Percentiles rank a stretch among this genome's conserved stretches.
Conservation (phyloP, 2,797 vertebrate species). For the Austrolebias charrua region DNA sequence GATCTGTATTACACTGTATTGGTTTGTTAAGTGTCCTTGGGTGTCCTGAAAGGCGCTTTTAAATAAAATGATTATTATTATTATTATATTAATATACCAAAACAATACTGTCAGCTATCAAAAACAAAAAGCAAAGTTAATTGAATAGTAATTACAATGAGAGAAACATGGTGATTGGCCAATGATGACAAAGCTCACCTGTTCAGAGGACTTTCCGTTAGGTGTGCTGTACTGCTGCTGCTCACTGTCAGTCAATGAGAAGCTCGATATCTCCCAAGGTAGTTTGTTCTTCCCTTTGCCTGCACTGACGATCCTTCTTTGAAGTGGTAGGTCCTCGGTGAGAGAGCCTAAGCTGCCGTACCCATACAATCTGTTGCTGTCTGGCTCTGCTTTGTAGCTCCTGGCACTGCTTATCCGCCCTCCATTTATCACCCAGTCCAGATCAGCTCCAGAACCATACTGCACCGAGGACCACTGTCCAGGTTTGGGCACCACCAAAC, state of each 20-base stretch:
- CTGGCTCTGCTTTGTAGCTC: constrained; percentile 71
- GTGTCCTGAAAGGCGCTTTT: too few relatives aligned
- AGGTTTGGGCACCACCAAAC: constrained; percentile 78
- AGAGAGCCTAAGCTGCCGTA: constrained; percentile 73
- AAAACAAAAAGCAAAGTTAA: background rate
- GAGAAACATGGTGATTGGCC: background rate
- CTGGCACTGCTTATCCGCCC: constrained; percentile 81
- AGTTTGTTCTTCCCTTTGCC: constrained; percentile 91
- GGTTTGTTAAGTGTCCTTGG: too few relatives aligned
- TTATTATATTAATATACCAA: too few relatives aligned
- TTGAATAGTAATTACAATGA: background rate
- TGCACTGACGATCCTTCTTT: constrained; percentile 87
- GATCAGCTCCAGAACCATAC: constrained; percentile 79
- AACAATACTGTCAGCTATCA: background rate
- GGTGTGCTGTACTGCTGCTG: constrained; percentile 58
- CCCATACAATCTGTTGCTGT: constrained; percentile 60
- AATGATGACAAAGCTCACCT: constrained; percentile 64
- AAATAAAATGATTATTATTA: too few relatives aligned
- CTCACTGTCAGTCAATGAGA: constrained; percentile 63
- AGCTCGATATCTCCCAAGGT: constrained; percentile 86
- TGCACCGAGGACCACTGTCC: constrained; percentile 66
- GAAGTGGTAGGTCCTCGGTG: constrained; percentile 59
- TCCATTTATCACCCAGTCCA: constrained; percentile 88
- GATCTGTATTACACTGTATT: too few relatives aligned
- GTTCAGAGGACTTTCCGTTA: constrained; percentile 63